Conservation (phyloP, 2,113 vertebrate genomes). For the Fregetta grallaria region DNA sequence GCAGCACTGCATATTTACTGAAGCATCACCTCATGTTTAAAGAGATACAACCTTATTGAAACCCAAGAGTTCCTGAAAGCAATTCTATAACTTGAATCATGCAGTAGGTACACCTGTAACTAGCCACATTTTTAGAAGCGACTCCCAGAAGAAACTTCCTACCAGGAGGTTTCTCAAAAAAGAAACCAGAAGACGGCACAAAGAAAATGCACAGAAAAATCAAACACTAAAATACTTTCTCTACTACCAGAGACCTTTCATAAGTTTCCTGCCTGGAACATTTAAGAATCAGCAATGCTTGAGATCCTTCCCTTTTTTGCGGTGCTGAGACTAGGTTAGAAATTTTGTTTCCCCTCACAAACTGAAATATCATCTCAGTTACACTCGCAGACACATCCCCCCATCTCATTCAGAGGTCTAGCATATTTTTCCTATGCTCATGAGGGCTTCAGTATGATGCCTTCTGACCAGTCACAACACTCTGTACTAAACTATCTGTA, state of each 20-base stretch:
- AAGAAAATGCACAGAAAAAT: not conserved
- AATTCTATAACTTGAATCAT: not conserved
- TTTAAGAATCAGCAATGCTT: not conserved
- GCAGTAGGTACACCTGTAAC: not conserved
- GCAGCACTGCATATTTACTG: not conserved
- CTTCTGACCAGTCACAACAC: not conserved
- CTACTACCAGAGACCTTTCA: not conserved
- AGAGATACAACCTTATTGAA: not conserved
- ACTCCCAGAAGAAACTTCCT: not conserved
- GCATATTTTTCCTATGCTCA: not conserved
- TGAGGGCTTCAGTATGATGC: not conserved
- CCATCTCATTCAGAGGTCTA: not conserved
- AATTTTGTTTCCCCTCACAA: not conserved
- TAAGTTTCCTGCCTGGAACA: not conserved
- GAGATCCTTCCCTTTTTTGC: not conserved
- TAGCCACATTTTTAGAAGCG: not conserved
- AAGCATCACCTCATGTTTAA: not conserved
- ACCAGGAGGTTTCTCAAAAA: not conserved
- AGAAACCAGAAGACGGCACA: not conserved
- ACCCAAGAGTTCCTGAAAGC: not conserved
- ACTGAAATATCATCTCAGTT: not conserved
- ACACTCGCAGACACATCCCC: not conserved
- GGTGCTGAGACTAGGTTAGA: not conserved
- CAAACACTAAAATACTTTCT: not conserved
- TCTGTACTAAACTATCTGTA: not conserved